Percentiles rank a stretch among this genome's conserved stretches.
Evolutionary conservation across 1,140 invertebrate genomes (phyloP).

Genomic region (Euwallacea fornicatus): DNA sequence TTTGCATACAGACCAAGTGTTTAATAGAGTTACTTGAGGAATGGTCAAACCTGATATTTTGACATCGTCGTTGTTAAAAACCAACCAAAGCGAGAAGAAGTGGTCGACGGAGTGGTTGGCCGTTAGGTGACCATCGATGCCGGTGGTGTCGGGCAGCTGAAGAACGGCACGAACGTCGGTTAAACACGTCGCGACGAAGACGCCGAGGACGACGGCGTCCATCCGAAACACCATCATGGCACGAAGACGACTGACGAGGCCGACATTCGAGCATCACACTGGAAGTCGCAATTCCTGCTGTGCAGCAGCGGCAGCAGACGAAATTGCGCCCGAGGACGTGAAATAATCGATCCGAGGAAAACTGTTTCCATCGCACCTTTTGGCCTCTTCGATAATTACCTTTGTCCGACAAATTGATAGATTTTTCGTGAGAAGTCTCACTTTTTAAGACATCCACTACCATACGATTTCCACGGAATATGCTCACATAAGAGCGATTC

Average conservation of each 20-base stretch:
- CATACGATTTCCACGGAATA: no score
- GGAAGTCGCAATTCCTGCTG: conserved; percentile 27
- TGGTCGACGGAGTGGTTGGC: conserved; percentile 56
- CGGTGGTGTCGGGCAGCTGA: conserved; percentile 57
- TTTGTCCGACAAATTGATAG: no score
- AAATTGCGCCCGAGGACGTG: conserved; percentile 31
- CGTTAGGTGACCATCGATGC: conserved; percentile 57
- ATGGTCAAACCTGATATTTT: conserved; percentile 55
- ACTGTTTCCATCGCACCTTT: conserved; percentile 17
- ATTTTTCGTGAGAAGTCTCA: no score
- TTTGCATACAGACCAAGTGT: no score
- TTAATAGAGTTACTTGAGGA: background rate
- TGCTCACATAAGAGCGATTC: no score
- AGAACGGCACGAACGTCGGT: conserved; percentile 50
- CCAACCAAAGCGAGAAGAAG: conserved; percentile 60
- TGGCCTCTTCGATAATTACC: conserved; percentile 1
- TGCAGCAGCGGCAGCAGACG: conserved; percentile 27
- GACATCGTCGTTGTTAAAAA: conserved; percentile 59
- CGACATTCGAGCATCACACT: conserved; percentile 25
- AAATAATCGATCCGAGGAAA: conserved; percentile 42
- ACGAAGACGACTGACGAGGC: conserved; percentile 38
- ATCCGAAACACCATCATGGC: conserved; percentile 34
- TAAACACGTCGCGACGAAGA: conserved; percentile 35
- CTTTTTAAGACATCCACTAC: no score
- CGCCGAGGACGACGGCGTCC: conserved; percentile 28